Conservation (phyloP, 2,888 invertebrate species). For the Emmelina monodactyla region DNA sequence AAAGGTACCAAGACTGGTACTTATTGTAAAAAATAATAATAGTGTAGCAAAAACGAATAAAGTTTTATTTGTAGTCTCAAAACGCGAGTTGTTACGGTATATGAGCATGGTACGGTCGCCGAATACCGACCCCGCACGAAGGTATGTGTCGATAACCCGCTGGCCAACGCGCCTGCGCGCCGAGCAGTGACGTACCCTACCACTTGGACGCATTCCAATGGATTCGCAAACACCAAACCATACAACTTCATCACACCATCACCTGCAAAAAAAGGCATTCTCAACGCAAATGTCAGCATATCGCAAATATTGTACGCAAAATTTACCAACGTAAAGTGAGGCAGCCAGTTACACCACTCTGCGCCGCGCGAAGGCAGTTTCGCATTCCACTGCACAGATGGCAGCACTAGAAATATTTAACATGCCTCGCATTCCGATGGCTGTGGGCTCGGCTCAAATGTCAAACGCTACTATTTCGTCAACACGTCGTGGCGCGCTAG, state of each 20-base stretch:
- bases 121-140: slow-evolving; percentile 26
- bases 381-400: slow-evolving; percentile 65
- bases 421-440: slow-evolving; percentile 71
- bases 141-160: slow-evolving; percentile 60
- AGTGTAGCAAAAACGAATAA: no score
- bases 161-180: slow-evolving; percentile 54
- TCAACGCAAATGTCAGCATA: neutral
- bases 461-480: slow-evolving; percentile 71
- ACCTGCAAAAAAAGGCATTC: no score
- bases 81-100: no score
- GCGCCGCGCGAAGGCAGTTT: slow-evolving; percentile 39
- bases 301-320: neutral
- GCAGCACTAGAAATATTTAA: slow-evolving; percentile 73
- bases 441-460: slow-evolving; percentile 76
- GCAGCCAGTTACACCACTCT: slow-evolving; percentile 29
- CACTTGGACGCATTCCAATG: slow-evolving; percentile 49
- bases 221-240: slow-evolving; percentile 35
- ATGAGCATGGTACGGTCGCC: slow-evolving; percentile 3
- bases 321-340: slow-evolving; percentile 4
- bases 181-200: slow-evolving; percentile 39
- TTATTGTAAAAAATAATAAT: no score
- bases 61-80: no score
- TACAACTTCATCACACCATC: slow-evolving; percentile 25
- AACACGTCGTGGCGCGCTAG: slow-evolving; percentile 64
- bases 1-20: no score